Base-by-base conservation (phyloP, 2,888 invertebrate genomes). In the Ormia ochracea region DNA sequence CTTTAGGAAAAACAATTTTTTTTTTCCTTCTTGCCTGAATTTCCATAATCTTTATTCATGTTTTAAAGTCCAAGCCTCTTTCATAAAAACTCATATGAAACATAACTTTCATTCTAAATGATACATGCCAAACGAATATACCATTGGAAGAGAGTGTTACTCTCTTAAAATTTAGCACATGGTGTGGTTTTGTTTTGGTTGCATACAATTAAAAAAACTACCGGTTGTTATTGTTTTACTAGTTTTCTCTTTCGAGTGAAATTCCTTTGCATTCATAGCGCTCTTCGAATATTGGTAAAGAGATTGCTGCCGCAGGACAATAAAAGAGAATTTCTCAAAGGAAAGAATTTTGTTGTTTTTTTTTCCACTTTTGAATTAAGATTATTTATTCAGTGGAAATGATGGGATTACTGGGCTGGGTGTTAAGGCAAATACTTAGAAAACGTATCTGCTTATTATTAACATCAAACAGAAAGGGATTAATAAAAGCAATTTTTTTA, bases 121-220 rank as follows among this genome's bases (percentile, higher is more conserved):
- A 10, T 6, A 1, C 23, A 6, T 0, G 1, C 26, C n/a, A 0
- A 52, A 10, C 31, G 23, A 21, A 10, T 52, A 12, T n/a, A n/a
- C n/a, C n/a, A n/a, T 3, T 17, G 17, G 21, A 19, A 10, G 14
- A 54, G 10, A 43, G 19, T 23, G 41, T 28, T 41, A 7, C 26
- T 58, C 14, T 23, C 19, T 45, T 1, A n/a, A 4, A 14, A 14
- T 4, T 50, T 4, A 28, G 5, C 7, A 28, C 1, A 31, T 79
- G 78, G 74, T 33, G 58, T 65, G 7, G 69, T 74, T 50, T 70
- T 74, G 74, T 74, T 74, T 74, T 79, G 74, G 58, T 74, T 69
- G 69, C 74, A 78, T 31, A 69, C 78, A 69, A 14, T 69, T 17
- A 65, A 58, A 79, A n/a, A 74, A 65, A 41, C n/a, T 70, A 38